Base-by-base conservation (phyloP, 2,113 vertebrate genomes). In the Labeo catla region DNA sequence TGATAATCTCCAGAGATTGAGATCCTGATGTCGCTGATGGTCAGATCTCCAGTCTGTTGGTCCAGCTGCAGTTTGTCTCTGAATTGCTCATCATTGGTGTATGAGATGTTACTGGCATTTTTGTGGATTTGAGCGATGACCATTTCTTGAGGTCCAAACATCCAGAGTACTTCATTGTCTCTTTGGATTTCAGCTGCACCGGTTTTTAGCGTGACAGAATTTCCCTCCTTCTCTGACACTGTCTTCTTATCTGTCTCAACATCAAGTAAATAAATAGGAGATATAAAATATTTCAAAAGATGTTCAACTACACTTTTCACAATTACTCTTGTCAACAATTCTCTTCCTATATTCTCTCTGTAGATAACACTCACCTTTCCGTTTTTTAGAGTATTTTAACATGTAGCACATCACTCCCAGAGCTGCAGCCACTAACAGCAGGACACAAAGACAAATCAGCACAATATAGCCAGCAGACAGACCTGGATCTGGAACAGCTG, bases 1-100 rank as follows among this genome's bases (percentile, higher is more conserved):
- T 77, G 50, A 77, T 77, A 77, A 77, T 57, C 76, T 77, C 76
- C 76, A 77, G 76, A 57, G 16, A 57, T 39, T 54, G 8, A 8
- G 28, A 77, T 57, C 16, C n/a, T 57, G 49, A 77, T 57, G 28
- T 77, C 76, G 5, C 50, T 79, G 54, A 79, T 59, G 19, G 52
- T 79, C 9, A 79, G 77, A 61, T 59, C 52, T 45, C 77, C 77
- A 0, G 76, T 79, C 52, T 79, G 28, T 21, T 5, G 16, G 19
- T 79, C 34, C 76, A 79, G 76, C 34, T 79, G 34, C 1, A 79
- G 10, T 43, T 43, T 79, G 19, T 59, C 28, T 43, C 9, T 59
- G 34, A 79, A 79, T 43, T 0, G 10, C 50, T 57, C 76, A 21
- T 36, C 50, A 5, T 57, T 0, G 0, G 7, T 0, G 2, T 36